A percentile compares a stretch with the other conserved stretches of the same genome.
Evolutionary conservation across 2,113 vertebrate genomes (phyloP).

Genomic region (Sminthopsis crassicaudata): DNA sequence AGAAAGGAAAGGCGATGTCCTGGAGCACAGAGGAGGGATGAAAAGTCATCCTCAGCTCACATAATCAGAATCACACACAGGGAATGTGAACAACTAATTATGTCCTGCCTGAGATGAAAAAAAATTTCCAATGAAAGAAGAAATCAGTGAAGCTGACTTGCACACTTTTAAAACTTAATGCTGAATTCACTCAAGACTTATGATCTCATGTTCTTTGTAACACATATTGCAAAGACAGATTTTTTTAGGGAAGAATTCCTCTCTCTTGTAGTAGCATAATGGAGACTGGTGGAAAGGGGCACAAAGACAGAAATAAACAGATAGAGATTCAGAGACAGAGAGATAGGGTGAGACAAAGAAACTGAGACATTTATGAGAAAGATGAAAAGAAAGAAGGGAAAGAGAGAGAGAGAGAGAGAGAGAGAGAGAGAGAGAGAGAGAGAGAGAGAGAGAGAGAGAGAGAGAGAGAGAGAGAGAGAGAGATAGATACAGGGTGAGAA

Average conservation of each 20-base stretch:
- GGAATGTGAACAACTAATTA: neutral
- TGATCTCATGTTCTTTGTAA: neutral
- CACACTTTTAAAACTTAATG: neutral
- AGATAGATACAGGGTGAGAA: too few relatives aligned
- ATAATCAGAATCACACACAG: neutral
- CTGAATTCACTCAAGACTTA: neutral
- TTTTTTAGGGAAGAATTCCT: neutral
- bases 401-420: too few relatives aligned
- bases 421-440: too few relatives aligned
- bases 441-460: neutral
- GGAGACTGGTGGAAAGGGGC: accelerated
- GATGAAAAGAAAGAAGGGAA: too few relatives aligned
- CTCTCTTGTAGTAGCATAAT: neutral
- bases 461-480: too few relatives aligned
- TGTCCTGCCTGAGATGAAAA: neutral
- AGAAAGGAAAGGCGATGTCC: neutral
- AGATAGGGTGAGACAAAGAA: neutral
- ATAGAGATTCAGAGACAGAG: neutral
- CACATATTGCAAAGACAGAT: neutral
- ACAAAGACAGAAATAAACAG: neutral
- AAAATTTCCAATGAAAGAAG: neutral
- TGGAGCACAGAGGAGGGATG: neutral
- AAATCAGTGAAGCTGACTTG: neutral
- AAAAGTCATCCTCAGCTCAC: neutral
- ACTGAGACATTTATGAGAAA: neutral